Percentiles rank a stretch among this genome's conserved stretches.
phyloP scores from a whole-genome alignment of 2,113 vertebrate genomes.

The Fulmarus glacialis region DNA sequence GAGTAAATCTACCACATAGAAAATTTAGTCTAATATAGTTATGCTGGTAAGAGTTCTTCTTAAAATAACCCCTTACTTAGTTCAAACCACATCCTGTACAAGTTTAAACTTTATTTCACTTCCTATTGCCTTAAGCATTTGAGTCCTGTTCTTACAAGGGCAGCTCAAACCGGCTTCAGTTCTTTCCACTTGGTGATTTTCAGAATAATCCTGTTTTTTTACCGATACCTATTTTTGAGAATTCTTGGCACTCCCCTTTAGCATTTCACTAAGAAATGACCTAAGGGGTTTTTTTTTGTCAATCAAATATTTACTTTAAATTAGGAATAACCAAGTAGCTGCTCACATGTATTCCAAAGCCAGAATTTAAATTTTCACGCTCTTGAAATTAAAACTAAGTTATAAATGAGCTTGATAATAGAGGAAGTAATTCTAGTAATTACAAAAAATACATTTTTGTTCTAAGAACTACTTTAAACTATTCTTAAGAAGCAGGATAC shows the following conservation, averaged over 20 bases:
- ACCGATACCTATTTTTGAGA: not conserved
- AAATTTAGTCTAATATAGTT: not conserved
- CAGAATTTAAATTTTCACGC: not conserved
- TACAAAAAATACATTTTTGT: not conserved
- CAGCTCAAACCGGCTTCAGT: not conserved
- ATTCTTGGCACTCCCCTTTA: not conserved
- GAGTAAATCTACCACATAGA: not conserved
- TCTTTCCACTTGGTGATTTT: not conserved
- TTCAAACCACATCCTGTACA: slow-evolving; percentile 12
- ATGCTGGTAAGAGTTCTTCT: not conserved
- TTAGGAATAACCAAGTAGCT: not conserved
- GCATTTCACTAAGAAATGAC: not conserved
- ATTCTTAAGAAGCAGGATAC: not conserved
- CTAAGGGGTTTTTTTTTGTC: not conserved
- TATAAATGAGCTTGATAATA: not conserved
- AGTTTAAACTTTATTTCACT: not conserved
- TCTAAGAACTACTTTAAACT: not conserved
- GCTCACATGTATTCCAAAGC: not conserved
- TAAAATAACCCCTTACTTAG: not conserved
- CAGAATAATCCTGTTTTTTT: not conserved
- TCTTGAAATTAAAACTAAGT: not conserved
- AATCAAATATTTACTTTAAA: not conserved
- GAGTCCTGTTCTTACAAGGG: not conserved
- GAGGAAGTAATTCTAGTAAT: not conserved
- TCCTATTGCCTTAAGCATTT: not conserved